phyloP scores from a whole-genome alignment of 2,888 invertebrate genomes.

The Agelastica alni region DNA sequence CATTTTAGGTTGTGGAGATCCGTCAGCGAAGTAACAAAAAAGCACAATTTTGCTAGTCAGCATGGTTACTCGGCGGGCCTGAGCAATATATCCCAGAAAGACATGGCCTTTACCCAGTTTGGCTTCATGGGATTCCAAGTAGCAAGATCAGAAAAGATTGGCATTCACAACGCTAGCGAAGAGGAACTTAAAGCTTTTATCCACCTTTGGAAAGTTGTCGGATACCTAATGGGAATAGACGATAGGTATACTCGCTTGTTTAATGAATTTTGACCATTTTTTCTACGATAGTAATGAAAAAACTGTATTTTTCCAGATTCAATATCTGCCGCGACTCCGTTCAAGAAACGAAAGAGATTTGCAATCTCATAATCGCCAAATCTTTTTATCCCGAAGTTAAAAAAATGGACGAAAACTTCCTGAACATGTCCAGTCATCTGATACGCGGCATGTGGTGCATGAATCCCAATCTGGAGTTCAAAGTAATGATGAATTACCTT shows the following conservation, averaged over 20 bases:
- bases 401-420: constrained; percentile 65
- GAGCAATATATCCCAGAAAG: constrained; percentile 75
- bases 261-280: too few species aligned
- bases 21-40: constrained; percentile 66
- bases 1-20: constrained; percentile 71
- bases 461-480: constrained; percentile 65
- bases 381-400: constrained; percentile 67
- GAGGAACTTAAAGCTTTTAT: constrained; percentile 75
- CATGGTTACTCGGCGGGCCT: constrained; percentile 53
- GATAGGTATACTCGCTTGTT: constrained; percentile 64
- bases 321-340: constrained; percentile 70
- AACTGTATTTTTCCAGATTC: too few species aligned
- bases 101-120: constrained; percentile 85
- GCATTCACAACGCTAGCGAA: constrained; percentile 63
- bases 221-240: constrained; percentile 79
- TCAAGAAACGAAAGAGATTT: constrained; percentile 66
- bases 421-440: constrained; percentile 66
- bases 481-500: constrained; percentile 60
- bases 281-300: too few species aligned
- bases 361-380: constrained; percentile 62
- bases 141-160: constrained; percentile 59
- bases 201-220: constrained; percentile 85
- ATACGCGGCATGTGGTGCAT: constrained; percentile 72
- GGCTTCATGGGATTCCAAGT: constrained; percentile 82
- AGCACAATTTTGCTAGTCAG: constrained; percentile 68